Percentiles rank a stretch among this genome's conserved stretches.
Conservation (phyloP, 2,888 invertebrate species). For the Prosapia bicincta region DNA sequence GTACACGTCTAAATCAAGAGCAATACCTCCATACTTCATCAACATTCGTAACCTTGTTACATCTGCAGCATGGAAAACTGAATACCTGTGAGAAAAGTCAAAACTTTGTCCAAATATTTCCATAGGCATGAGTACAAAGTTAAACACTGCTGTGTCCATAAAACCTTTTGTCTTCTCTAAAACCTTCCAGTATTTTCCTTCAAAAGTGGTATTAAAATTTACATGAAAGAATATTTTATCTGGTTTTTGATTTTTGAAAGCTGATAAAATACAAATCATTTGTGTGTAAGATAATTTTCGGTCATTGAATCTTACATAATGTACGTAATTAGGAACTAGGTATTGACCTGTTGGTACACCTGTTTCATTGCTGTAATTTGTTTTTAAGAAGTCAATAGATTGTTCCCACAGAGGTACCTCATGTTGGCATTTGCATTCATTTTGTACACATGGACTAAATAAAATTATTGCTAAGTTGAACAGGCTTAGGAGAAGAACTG, state of each 20-base stretch:
- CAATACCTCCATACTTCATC: slow-evolving; percentile 43
- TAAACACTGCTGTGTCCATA: slow-evolving; percentile 15
- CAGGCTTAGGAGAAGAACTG: no score
- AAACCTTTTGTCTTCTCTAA: slow-evolving; percentile 31
- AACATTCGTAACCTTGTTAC: slow-evolving; percentile 22
- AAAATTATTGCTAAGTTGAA: no score
- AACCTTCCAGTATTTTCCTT: slow-evolving; percentile 37
- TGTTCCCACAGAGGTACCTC: slow-evolving; percentile 5
- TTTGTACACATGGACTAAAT: no score
- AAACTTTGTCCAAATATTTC: slow-evolving; percentile 27
- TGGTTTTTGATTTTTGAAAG: no score
- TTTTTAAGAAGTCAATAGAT: slow-evolving; percentile 3
- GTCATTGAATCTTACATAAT: slow-evolving; percentile 36
- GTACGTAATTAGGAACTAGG: slow-evolving; percentile 43
- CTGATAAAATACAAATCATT: slow-evolving; percentile 37
- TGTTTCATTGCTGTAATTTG: slow-evolving; percentile 37
- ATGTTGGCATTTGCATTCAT: no score
- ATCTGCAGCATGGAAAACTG: no score
- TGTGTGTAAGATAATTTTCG: background rate
- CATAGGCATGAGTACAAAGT: slow-evolving; percentile 11
- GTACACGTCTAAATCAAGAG: slow-evolving; percentile 41
- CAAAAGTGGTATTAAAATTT: slow-evolving; percentile 27
- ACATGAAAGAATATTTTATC: no score
- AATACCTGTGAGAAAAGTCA: no score
- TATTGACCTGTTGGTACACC: slow-evolving; percentile 34